A percentile compares a stretch with the other conserved stretches of the same genome.
Evolutionary conservation across 2,113 vertebrate species (phyloP).

Genomic region (Sander lucioperca): DNA sequence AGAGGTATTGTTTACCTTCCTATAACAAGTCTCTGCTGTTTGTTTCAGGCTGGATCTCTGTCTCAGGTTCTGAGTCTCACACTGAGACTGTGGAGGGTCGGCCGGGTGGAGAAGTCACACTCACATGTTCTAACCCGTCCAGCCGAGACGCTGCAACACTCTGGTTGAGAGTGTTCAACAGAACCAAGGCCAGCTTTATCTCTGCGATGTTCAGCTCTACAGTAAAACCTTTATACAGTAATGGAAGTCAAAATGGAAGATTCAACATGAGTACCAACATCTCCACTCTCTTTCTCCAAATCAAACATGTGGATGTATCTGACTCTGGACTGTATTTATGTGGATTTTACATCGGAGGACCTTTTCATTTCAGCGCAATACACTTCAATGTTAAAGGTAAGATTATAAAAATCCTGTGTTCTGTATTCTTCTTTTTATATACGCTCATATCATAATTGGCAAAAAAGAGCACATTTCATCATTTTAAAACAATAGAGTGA

Average conservation of each 20-base stretch:
- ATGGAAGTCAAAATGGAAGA: background rate
- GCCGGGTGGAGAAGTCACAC: too few species aligned
- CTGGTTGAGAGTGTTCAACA: background rate
- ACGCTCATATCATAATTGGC: too few species aligned
- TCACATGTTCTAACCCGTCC: too few species aligned
- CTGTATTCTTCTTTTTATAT: too few species aligned
- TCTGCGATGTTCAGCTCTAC: accelerated
- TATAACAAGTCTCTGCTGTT: too few species aligned
- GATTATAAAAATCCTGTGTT: background rate
- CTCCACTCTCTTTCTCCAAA: too few species aligned
- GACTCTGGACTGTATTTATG: conserved; percentile 18
- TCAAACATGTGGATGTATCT: background rate
- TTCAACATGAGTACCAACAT: conserved; percentile 5
- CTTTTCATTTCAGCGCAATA: accelerated
- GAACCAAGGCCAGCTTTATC: background rate
- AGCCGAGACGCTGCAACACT: accelerated
- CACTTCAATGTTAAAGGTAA: conserved; percentile 14
- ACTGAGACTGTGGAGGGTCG: too few species aligned
- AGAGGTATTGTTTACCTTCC: too few species aligned
- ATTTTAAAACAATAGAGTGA: too few species aligned
- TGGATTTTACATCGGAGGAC: background rate
- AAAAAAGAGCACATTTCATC: too few species aligned
- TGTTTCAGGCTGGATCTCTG: too few species aligned
- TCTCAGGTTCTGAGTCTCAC: too few species aligned
- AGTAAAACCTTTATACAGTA: accelerated